Evolutionary conservation across 2,888 invertebrate species (phyloP).

Genomic region (Tetragonula carbonaria): DNA sequence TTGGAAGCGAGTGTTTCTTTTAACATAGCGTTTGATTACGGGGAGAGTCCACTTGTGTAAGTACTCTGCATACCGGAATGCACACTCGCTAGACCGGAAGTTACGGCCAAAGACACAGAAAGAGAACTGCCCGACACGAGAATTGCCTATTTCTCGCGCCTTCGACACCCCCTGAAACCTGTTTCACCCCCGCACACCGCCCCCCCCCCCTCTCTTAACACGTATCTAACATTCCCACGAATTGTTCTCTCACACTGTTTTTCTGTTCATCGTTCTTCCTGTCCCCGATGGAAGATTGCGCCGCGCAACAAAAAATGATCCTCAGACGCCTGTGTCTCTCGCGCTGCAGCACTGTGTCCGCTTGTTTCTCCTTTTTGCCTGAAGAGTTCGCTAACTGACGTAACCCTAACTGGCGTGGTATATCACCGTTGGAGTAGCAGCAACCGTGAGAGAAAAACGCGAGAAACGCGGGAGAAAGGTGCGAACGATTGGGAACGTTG

Average conservation of each 20-base stretch:
- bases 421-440: not conserved
- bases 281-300: not conserved
- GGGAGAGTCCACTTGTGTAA: conserved; percentile 46
- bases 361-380: conserved; percentile 39
- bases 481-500: not conserved
- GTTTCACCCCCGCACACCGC: not conserved
- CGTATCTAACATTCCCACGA: not conserved
- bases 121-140: conserved; percentile 17
- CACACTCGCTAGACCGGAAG: conserved; percentile 22
- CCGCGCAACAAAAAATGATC: conserved; percentile 2
- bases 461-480: not conserved
- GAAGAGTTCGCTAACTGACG: conserved; percentile 43
- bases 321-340: not conserved
- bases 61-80: conserved; percentile 54
- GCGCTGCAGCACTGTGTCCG: conserved; percentile 33
- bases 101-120: conserved; percentile 15
- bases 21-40: conserved; percentile 43
- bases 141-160: not conserved
- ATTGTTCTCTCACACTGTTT: not conserved
- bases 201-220: not conserved
- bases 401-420: conserved; percentile 14
- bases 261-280: not conserved
- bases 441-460: not conserved
- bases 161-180: not conserved
- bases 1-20: conserved; percentile 40